These are phyloP conservation scores for Exephanes ischioxanthus DNA, from an alignment of 2,888 invertebrate genomes.

Conservation along the genomic window DNA sequence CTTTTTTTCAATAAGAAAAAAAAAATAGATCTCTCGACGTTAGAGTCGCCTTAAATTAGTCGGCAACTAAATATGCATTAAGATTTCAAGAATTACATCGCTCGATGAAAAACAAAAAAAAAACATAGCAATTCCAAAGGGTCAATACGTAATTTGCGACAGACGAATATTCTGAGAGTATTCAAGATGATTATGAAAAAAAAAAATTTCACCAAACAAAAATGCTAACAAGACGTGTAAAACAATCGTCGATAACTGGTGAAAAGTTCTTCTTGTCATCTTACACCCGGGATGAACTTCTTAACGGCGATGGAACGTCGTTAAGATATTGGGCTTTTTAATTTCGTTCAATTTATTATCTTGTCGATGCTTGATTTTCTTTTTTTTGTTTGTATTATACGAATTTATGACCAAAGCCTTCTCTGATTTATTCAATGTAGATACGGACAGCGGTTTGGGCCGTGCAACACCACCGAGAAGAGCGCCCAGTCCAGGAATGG, in stretches of 20 bases:
- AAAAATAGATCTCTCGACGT: neutral
- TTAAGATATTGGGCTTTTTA: conserved; percentile 54
- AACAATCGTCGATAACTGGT: conserved; percentile 59
- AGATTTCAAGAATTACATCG: neutral
- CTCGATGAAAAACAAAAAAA: neutral
- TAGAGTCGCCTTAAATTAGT: neutral
- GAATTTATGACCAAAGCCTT: conserved; percentile 39
- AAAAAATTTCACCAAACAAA: conserved; percentile 20
- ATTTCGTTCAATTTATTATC: conserved; percentile 40
- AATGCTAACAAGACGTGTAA: conserved; percentile 51
- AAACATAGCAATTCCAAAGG: neutral
- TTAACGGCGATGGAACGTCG: conserved; percentile 54
- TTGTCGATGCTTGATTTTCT: conserved; percentile 39
- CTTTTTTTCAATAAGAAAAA: neutral
- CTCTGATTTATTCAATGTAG: conserved; percentile 85
- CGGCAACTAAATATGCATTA: neutral
- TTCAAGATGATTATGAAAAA: conserved; percentile 24
- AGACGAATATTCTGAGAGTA: conserved; percentile 21
- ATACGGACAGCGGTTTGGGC: conserved; percentile 94
- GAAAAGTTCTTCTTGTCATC: conserved; percentile 49
- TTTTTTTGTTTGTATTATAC: conserved; percentile 9
- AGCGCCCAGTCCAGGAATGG: conserved; percentile 94
- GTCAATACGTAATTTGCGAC: conserved; percentile 3
- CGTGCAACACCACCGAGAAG: conserved; percentile 95
- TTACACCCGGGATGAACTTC: conserved; percentile 37